These are phyloP conservation scores for Parotia lawesii DNA, from an alignment of 2,113 vertebrate genomes.

Conservation along the genomic window DNA sequence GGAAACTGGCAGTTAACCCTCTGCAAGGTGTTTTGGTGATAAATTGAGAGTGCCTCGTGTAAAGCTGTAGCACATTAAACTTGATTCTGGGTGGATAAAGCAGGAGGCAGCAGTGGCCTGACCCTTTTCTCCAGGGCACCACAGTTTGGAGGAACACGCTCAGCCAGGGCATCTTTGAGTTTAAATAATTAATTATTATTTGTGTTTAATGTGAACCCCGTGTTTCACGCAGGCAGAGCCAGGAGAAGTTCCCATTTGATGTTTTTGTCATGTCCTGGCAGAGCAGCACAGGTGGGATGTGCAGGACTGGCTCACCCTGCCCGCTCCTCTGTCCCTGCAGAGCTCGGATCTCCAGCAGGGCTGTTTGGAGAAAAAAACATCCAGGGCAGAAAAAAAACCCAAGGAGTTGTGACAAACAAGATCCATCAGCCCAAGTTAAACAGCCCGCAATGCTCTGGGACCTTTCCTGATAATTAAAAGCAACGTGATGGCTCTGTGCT, in stretches of 20 bases:
- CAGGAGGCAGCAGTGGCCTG: not conserved
- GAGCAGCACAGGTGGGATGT: not conserved
- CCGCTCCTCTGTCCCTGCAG: not conserved
- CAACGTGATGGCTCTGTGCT: not conserved
- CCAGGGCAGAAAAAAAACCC: not conserved
- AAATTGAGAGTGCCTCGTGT: not conserved
- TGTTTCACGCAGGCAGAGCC: not conserved
- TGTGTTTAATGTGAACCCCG: not conserved
- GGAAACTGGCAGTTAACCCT: conserved; percentile 27
- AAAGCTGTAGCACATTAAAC: not conserved
- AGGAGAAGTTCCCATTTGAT: not conserved
- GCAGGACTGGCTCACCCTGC: not conserved
- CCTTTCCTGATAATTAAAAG: conserved; percentile 38
- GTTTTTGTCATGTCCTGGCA: not conserved
- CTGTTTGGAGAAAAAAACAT: not conserved
- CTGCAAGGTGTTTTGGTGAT: conserved; percentile 23
- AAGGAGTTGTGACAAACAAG: not conserved
- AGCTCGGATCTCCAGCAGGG: not conserved
- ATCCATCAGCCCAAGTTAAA: not conserved
- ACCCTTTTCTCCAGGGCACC: not conserved
- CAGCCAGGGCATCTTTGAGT: not conserved
- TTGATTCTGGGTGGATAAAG: not conserved
- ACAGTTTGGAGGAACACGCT: accelerated
- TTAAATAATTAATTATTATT: not conserved
- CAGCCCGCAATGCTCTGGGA: not conserved